Conservation (phyloP, 2,797 vertebrate genomes). For the Intellagama lesueurii region DNA sequence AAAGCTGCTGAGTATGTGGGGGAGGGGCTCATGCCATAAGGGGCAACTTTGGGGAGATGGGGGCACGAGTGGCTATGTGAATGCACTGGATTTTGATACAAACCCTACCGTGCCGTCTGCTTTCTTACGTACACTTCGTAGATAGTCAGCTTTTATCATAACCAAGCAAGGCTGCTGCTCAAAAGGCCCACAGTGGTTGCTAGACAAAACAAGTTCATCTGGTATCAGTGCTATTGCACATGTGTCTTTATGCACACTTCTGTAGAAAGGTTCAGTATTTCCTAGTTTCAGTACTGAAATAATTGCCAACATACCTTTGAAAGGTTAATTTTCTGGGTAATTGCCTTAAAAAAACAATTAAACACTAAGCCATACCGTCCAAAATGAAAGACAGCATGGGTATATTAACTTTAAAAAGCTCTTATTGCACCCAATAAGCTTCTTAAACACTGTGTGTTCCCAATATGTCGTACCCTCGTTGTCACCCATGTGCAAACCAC, state of each 20-base stretch:
- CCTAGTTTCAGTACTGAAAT: neutral
- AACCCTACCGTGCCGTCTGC: neutral
- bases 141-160: neutral
- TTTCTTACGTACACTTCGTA: neutral
- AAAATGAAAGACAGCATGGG: conserved; percentile 4
- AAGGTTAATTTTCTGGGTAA: conserved; percentile 36
- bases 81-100: neutral
- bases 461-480: conserved; percentile 1
- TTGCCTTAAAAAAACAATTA: conserved; percentile 34
- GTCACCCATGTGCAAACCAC: neutral
- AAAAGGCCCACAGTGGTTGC: neutral
- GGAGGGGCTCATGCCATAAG: too few species aligned
- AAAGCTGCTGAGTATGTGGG: neutral
- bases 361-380: neutral
- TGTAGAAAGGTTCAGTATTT: neutral
- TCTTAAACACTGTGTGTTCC: conserved; percentile 10
- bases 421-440: neutral
- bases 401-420: neutral
- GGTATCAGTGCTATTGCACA: neutral
- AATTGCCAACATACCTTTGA: conserved; percentile 24
- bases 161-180: neutral
- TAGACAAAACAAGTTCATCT: neutral
- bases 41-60: too few species aligned
- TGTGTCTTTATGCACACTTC: neutral
- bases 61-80: too few species aligned